Conservation (phyloP, 2,797 vertebrate species). For the Chiloscyllium punctatum region DNA sequence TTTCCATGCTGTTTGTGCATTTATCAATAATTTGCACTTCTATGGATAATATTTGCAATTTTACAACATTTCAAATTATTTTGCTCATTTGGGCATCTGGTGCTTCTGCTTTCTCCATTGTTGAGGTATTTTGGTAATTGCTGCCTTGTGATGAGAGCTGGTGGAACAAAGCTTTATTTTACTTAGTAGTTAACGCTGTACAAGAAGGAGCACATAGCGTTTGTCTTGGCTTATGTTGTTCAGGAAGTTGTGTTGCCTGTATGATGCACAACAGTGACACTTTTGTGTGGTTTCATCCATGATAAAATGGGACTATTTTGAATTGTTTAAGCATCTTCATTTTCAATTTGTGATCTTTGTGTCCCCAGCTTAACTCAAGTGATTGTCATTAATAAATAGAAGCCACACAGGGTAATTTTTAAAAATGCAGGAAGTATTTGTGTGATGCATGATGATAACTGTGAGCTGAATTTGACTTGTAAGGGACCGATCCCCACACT, state of each 20-base stretch:
- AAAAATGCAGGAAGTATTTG: neutral
- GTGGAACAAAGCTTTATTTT: conserved; percentile 14
- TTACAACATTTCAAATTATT: neutral
- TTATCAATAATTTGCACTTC: neutral
- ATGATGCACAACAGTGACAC: neutral
- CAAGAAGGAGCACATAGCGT: neutral
- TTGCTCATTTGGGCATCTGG: neutral
- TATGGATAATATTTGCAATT: too few relatives aligned
- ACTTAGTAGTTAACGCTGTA: neutral
- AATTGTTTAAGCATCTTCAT: neutral
- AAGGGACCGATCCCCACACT: neutral
- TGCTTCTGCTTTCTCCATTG: neutral
- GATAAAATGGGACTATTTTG: neutral
- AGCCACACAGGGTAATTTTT: neutral
- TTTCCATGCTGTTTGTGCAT: neutral
- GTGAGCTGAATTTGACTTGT: neutral
- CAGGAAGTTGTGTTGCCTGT: neutral
- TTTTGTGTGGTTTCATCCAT: neutral
- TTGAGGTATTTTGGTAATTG: neutral
- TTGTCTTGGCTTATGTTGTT: neutral
- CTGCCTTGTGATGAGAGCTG: neutral
- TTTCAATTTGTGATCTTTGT: neutral
- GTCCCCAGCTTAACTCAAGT: neutral
- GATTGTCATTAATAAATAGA: neutral
- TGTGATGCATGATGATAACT: neutral